A percentile compares a stretch with the other conserved stretches of the same genome.
These are phyloP conservation scores for Galbula dea DNA, from an alignment of 2,113 vertebrate genomes.

Conservation along the genomic window DNA sequence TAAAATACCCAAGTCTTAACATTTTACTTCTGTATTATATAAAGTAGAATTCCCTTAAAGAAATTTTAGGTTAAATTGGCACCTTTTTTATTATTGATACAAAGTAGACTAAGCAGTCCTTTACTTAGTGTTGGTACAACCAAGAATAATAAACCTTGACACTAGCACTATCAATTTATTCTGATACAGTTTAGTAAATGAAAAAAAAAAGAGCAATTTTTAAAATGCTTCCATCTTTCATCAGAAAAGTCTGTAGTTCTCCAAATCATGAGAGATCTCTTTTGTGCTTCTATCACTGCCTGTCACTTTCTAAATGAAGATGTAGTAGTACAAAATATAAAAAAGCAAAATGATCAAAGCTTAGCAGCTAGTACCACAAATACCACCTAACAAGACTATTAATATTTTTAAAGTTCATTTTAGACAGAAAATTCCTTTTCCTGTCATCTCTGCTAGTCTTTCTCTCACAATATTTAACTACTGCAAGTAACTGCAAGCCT, in stretches of 20 bases:
- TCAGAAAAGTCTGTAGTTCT: background rate
- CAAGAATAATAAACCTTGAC: background rate
- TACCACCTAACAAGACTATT: background rate
- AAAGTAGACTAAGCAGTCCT: background rate
- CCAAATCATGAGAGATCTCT: background rate
- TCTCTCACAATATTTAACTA: background rate
- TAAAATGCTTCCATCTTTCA: background rate
- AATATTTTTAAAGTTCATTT: slow-evolving; percentile 27
- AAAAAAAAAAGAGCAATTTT: background rate
- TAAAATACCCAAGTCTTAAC: background rate
- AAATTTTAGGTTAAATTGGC: background rate
- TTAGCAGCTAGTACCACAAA: background rate
- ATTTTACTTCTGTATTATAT: background rate
- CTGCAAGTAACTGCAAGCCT: background rate
- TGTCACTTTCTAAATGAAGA: slow-evolving; percentile 46
- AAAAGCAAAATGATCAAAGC: slow-evolving; percentile 29
- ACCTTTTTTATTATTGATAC: background rate
- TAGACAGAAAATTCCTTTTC: background rate
- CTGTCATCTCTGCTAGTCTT: background rate
- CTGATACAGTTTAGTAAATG: background rate
- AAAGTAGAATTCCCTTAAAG: background rate
- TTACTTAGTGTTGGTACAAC: background rate
- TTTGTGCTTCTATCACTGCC: background rate
- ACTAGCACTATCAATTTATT: background rate
- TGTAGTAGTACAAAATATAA: background rate